Evolutionary conservation across 2,113 vertebrate genomes (phyloP).

Genomic region (Mixornis gularis): DNA sequence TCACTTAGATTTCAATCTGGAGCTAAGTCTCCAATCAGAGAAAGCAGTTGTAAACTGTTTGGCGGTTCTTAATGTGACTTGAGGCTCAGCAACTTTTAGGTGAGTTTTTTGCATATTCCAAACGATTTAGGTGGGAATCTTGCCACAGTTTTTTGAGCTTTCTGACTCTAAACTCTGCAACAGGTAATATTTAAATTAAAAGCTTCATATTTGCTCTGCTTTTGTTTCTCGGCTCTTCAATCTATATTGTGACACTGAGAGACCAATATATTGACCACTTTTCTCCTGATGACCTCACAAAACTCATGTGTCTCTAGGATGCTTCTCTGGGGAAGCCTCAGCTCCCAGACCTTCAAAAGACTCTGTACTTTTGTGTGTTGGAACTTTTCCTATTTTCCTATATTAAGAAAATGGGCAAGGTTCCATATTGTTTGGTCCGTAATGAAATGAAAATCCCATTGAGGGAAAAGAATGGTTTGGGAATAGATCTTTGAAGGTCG

Average conservation of each 20-base stretch:
- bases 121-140: not conserved
- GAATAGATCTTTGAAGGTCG: not conserved
- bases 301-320: not conserved
- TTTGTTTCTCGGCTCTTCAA: not conserved
- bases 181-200: not conserved
- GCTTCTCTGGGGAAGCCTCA: not conserved
- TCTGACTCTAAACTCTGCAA: not conserved
- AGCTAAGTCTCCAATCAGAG: not conserved
- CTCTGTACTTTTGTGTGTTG: accelerated
- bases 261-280: not conserved
- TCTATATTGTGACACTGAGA: not conserved
- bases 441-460: not conserved
- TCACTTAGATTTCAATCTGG: not conserved
- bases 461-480: not conserved
- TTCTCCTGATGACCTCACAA: not conserved
- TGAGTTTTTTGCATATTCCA: not conserved
- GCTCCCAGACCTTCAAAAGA: not conserved
- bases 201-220: not conserved
- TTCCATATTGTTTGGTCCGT: not conserved
- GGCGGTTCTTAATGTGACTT: not conserved
- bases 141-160: not conserved
- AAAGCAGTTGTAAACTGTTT: not conserved
- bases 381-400: not conserved
- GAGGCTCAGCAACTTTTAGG: not conserved
- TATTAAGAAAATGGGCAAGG: not conserved